Conservation (phyloP, 1,140 invertebrate genomes). For the Drosophila teissieri region DNA sequence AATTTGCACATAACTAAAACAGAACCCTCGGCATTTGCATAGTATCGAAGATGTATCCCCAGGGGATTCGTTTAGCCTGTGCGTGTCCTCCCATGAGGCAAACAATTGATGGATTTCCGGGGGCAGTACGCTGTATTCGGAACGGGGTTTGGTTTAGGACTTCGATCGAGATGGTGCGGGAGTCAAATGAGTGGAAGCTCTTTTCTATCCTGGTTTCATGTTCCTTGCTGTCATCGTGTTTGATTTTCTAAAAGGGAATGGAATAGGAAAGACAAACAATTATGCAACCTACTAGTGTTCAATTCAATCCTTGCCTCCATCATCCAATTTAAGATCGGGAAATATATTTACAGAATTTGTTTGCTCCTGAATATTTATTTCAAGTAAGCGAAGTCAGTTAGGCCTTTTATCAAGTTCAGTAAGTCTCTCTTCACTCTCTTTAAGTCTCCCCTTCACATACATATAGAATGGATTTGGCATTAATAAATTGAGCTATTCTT, state of each 20-base stretch:
- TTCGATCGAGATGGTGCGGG: constrained; percentile 7
- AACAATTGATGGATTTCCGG: constrained; percentile 12
- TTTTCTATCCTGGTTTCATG: constrained; percentile 1
- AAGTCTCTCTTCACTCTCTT: no score
- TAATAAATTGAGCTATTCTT: no score
- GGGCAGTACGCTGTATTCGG: neutral
- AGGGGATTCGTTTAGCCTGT: constrained; percentile 20
- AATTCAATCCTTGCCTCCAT: no score
- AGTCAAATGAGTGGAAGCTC: constrained; percentile 1
- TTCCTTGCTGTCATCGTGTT: neutral
- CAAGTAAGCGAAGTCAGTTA: no score
- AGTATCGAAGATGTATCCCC: constrained; percentile 32
- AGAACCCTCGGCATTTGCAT: constrained; percentile 68
- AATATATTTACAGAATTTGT: no score
- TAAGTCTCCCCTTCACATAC: no score
- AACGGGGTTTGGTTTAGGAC: neutral
- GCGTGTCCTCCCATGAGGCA: constrained; percentile 19
- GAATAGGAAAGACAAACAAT: no score
- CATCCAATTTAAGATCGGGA: neutral
- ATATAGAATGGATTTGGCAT: no score
- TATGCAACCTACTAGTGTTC: no score
- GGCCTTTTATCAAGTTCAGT: no score
- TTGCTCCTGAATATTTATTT: no score
- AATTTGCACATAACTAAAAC: constrained; percentile 75
- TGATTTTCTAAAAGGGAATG: no score